Base-by-base conservation (phyloP, 2,797 vertebrate species). In the Neosilurus hyrtlii region DNA sequence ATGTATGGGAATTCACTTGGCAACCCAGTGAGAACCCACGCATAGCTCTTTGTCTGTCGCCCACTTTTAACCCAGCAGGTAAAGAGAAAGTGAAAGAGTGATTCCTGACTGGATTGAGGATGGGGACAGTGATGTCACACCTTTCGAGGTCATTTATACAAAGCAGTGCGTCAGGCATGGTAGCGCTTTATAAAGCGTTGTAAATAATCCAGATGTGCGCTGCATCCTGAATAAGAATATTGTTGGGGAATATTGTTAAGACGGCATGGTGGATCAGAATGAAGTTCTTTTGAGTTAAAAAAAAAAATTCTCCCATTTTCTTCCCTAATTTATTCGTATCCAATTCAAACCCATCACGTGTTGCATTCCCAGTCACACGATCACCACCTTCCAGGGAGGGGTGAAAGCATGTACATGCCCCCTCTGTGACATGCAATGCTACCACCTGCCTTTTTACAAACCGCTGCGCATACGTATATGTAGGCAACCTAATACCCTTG, bases 1-100 rank as follows among this genome's bases (percentile, higher is more conserved):
- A 67, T 82, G 84, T 85, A 86, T 86, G 85, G 85, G 83, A 75
- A 88, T 86, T 82, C 85, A 82, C 83, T 66, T 72, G 57, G 80
- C 82, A 75, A 79, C 82, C 83, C 84, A 83, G 81, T 84, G 81
- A 87, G 71, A 85, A 79, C 80, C 86, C 82, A 85, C 87, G 30
- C 84, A 52, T 66, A 14, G 56, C 62, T 77, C 66, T 83, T 63
- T 75, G 63, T 54, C 66, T 80, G 63, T 68, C 72, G 35, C 72
- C 54, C 77, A 57, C 57, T 52, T 35, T 80, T 43, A 81, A 61
- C 57, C 66, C 67, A 71, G 68, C 83, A 76, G 62, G 72, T 77
- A 65, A 68, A 75, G 75, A 68, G 37, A 78, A 84, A 77, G 80
- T 72, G 63, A 74, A 63, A 57, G 80, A 68, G 61, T 49, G 78